Percentiles rank a stretch among this genome's conserved stretches.
Evolutionary conservation across 2,113 vertebrate species (phyloP).

Genomic region (Heloderma charlesbogerti): DNA sequence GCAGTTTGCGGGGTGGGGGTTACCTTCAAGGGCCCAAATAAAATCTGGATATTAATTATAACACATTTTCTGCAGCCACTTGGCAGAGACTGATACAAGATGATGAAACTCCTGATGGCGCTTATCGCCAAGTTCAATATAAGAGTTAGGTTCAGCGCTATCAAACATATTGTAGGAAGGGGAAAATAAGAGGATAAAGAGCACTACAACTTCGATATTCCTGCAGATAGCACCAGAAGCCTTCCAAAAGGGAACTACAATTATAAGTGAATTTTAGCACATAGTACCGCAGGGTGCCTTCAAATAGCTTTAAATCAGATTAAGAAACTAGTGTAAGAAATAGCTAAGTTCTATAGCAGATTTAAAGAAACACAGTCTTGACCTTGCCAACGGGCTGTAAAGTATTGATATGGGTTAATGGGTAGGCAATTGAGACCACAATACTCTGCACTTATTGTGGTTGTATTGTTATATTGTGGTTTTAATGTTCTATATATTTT

Average conservation of each 20-base stretch:
- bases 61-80: slow-evolving; percentile 10
- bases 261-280: background rate
- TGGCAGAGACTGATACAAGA: slow-evolving; percentile 17
- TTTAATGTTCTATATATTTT: no score
- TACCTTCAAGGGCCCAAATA: background rate
- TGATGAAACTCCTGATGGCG: slow-evolving; percentile 21
- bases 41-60: slow-evolving; percentile 16
- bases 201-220: slow-evolving; percentile 17
- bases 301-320: slow-evolving; percentile 17
- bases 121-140: background rate
- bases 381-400: background rate
- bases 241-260: background rate
- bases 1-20: background rate
- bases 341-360: background rate
- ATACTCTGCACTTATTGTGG: no score
- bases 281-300: background rate
- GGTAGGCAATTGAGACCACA: background rate
- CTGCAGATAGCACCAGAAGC: slow-evolving; percentile 25
- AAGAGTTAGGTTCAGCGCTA: background rate
- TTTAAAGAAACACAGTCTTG: slow-evolving; percentile 5
- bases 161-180: slow-evolving; percentile 6
- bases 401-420: background rate
- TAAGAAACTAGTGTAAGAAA: slow-evolving; percentile 3
- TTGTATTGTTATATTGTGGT: no score
- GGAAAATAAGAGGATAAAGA: slow-evolving; percentile 29